A percentile compares a stretch with the other conserved stretches of the same genome.
Conservation (phyloP, 35 echinoderm and acorn worm species). For the Lytechinus pictus region DNA sequence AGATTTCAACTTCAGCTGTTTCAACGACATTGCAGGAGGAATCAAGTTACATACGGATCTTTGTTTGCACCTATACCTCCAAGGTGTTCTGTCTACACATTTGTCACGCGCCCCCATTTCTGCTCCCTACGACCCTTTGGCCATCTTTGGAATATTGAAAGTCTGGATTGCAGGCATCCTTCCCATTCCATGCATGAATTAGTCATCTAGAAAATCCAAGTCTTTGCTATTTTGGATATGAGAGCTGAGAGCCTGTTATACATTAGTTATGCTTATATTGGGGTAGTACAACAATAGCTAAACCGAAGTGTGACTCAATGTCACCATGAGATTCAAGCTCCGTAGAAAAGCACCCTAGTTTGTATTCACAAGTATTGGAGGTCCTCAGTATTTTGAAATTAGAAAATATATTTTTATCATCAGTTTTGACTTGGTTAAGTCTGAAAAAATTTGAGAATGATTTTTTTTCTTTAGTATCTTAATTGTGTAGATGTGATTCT, state of each 20-base stretch:
- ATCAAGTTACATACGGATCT: background rate
- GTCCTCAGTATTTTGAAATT: too few species aligned
- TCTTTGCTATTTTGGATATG: background rate
- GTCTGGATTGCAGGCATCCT: background rate
- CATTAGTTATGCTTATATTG: background rate
- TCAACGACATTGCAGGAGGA: slow-evolving; percentile 24
- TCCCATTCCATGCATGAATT: background rate
- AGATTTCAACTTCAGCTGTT: slow-evolving; percentile 27
- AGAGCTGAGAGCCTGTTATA: background rate
- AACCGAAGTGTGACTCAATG: background rate
- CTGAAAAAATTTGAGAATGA: too few species aligned
- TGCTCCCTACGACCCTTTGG: background rate
- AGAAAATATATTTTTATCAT: too few species aligned
- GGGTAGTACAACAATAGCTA: background rate
- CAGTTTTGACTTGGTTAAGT: too few species aligned
- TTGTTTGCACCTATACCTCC: slow-evolving; percentile 19
- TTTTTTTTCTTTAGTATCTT: background rate
- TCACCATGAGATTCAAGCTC: background rate
- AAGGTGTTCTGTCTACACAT: background rate
- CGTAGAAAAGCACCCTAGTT: background rate
- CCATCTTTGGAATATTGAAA: slow-evolving; percentile 4
- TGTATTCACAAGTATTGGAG: too few species aligned
- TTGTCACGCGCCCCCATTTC: background rate
- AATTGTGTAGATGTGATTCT: background rate
- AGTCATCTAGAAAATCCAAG: background rate